These are phyloP conservation scores for Acleris literana DNA, from an alignment of 2,888 invertebrate species.

Conservation along the genomic window DNA sequence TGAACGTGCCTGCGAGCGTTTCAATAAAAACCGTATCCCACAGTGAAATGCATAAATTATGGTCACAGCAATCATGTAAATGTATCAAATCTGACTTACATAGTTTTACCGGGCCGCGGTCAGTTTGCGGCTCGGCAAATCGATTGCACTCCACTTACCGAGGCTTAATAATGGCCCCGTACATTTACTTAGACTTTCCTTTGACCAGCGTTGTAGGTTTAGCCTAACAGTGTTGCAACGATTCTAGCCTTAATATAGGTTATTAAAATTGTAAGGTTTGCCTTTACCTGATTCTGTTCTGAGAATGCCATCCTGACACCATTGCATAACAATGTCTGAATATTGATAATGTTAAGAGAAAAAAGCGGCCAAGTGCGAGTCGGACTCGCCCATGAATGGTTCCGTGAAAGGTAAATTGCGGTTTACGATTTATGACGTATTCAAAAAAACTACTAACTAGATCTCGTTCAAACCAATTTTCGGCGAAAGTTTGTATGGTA, in stretches of 20 bases:
- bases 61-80: constrained; percentile 36
- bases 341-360: too few species aligned
- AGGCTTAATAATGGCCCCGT: constrained; percentile 38
- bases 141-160: constrained; percentile 36
- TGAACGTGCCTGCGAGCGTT: constrained; percentile 15
- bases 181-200: constrained; percentile 36
- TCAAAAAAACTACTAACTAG: too few species aligned
- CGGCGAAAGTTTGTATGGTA: too few species aligned
- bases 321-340: too few species aligned
- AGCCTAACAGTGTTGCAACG: constrained; percentile 28
- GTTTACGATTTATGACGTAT: too few species aligned
- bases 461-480: too few species aligned
- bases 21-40: constrained; percentile 35
- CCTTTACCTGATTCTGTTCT: too few species aligned
- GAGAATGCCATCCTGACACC: too few species aligned
- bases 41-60: constrained; percentile 36
- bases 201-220: constrained; percentile 24
- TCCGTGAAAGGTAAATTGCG: too few species aligned
- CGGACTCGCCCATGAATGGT: too few species aligned
- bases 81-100: constrained; percentile 39
- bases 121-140: constrained; percentile 39
- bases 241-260: constrained; percentile 12
- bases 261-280: background rate
- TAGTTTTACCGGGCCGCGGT: constrained; percentile 39
- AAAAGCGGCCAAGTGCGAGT: too few species aligned